A percentile compares a stretch with the other conserved stretches of the same genome.
Evolutionary conservation across 2,113 vertebrate species (phyloP).

Genomic region (Oncorhynchus kisutch): DNA sequence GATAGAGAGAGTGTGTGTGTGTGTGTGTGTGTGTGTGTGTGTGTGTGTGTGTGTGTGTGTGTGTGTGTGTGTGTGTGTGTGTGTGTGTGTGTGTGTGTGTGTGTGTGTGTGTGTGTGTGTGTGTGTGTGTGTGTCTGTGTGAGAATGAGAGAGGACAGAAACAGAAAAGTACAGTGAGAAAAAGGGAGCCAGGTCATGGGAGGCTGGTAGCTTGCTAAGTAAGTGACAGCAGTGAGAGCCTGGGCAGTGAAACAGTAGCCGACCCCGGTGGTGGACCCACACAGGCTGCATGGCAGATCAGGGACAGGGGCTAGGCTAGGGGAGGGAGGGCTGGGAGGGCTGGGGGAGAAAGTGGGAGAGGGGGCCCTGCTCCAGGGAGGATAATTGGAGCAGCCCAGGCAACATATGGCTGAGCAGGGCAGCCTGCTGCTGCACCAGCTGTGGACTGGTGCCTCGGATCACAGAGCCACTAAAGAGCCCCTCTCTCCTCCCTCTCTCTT

Average conservation of each 20-base stretch:
- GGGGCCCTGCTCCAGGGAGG: constrained; percentile 67
- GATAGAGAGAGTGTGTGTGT: not conserved
- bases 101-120: too few species aligned
- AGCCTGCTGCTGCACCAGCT: constrained; percentile 92
- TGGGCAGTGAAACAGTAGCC: constrained; percentile 75
- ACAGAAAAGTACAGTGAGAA: not conserved
- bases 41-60: not conserved
- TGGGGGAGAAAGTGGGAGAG: constrained; percentile 45
- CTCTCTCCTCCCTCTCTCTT: constrained; percentile 59
- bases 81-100: too few species aligned
- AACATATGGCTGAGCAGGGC: constrained; percentile 88
- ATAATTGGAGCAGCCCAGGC: constrained; percentile 86
- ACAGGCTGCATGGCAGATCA: constrained; percentile 46
- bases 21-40: too few species aligned
- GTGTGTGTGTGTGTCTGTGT: too few species aligned
- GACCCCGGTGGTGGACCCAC: constrained; percentile 55
- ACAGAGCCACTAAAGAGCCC: constrained; percentile 73
- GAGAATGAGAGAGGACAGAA: not conserved
- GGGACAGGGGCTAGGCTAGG: not conserved
- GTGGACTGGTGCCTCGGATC: constrained; percentile 83
- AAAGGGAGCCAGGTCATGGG: constrained; percentile 1
- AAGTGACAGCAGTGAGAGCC: constrained; percentile 19
- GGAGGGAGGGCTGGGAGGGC: constrained; percentile 10
- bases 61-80: too few species aligned
- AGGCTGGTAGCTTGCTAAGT: not conserved